Conservation (phyloP, 2,888 invertebrate genomes). For the Phytoseiulus persimilis region DNA sequence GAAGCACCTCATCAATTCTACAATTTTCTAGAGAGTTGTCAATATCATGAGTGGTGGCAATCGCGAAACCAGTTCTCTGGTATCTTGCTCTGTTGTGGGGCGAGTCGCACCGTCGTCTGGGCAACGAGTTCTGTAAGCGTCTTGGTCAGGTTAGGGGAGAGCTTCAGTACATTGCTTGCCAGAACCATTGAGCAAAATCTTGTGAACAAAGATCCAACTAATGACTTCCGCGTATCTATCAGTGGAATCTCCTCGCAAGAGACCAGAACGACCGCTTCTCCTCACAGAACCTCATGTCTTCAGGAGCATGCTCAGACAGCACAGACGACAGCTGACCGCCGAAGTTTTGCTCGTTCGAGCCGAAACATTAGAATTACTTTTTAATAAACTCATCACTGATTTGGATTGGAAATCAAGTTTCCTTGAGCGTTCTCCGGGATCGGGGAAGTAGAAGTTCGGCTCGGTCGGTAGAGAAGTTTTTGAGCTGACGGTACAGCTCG, state of each 20-base stretch:
- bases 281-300: not conserved
- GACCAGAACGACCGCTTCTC: not conserved
- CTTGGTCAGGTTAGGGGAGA: not conserved
- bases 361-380: too few relatives aligned
- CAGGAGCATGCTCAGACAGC: not conserved
- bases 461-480: not conserved
- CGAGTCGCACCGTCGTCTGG: constrained; percentile 38
- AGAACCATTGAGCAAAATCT: not conserved
- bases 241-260: too few relatives aligned
- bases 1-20: not conserved
- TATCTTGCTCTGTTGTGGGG: constrained; percentile 32
- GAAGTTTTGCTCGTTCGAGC: not conserved
- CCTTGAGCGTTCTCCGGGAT: too few relatives aligned
- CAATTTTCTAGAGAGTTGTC: not conserved
- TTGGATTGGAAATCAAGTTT: too few relatives aligned
- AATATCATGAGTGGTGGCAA: not conserved
- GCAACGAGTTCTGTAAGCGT: constrained; percentile 6
- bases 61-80: not conserved
- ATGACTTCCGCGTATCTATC: too few relatives aligned
- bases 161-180: too few relatives aligned
- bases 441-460: too few relatives aligned
- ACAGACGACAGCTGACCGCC: not conserved
- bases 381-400: too few relatives aligned
- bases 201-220: too few relatives aligned
- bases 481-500: not conserved